Evolutionary conservation across 2,797 vertebrate genomes (phyloP).

Genomic region (Xyrichtys novacula): DNA sequence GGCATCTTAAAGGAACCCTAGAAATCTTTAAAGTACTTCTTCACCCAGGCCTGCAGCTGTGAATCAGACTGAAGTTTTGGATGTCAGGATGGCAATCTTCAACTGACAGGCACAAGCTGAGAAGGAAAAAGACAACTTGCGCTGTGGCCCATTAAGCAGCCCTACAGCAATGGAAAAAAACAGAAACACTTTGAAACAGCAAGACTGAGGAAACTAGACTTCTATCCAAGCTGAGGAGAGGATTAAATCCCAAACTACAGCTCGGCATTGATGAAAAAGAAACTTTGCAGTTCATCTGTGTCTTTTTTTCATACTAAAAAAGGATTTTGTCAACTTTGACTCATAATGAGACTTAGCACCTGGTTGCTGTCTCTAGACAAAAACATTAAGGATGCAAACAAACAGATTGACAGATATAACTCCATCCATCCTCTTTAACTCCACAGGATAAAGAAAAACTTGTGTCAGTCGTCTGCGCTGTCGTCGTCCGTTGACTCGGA

Average conservation of each 20-base stretch:
- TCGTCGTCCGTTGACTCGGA: neutral
- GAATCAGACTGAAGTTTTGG: conserved; percentile 20
- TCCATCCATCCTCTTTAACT: neutral
- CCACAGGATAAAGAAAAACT: neutral
- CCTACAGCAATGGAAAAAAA: conserved; percentile 28
- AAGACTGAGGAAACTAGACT: conserved; percentile 9
- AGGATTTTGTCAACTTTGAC: conserved; percentile 28
- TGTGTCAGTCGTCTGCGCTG: neutral
- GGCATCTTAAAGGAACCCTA: neutral
- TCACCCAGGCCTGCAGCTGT: conserved; percentile 61
- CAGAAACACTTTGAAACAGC: neutral
- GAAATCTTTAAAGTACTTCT: conserved; percentile 2
- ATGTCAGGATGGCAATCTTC: conserved; percentile 18
- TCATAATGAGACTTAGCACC: conserved; percentile 34
- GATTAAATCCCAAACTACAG: conserved; percentile 2
- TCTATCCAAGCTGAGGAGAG: conserved; percentile 7
- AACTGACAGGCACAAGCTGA: conserved; percentile 6
- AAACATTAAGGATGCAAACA: conserved; percentile 65
- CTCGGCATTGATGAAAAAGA: conserved; percentile 7
- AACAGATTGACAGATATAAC: neutral
- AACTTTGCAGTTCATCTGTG: conserved; percentile 11
- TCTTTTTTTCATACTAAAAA: conserved; percentile 46
- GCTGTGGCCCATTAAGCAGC: conserved; percentile 2
- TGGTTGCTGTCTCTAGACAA: conserved; percentile 24
- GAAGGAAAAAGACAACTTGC: neutral